Evolutionary conservation across 2,797 vertebrate species (phyloP), one percentile per base, ranked within the genome.

Genomic region (Bovichtus variegatus): DNA sequence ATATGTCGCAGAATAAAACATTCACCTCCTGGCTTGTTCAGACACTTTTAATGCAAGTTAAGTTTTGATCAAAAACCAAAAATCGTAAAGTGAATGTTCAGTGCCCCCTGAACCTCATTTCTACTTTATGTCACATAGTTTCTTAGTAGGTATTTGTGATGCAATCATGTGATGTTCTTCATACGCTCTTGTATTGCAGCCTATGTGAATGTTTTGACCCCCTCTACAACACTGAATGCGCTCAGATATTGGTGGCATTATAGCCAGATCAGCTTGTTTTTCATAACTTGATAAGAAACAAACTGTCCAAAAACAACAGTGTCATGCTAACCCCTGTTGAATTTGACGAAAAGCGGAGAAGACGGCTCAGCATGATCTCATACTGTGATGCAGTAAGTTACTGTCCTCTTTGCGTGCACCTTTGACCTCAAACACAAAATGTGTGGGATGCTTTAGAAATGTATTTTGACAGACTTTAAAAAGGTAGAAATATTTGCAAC

Each of bases 291-390:
- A 67, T 47, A 47, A 40, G 21, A 68, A 66, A 73, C 40, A 71
- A 77, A 53, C 38, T 49, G 47, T 61, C 44, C 36, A 40, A 49
- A 78, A 51, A 60, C 61, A 44, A n/a, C 61, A 59, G 38, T 57
- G 27, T 65, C 54, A 50, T 5, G 6, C 50, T 21, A 49, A 76
- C 66, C 34, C n/a, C 16, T 21, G 46, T 54, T 62, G n/a, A 74
- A 77, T 80, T 51, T 88, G 65, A 87, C 27, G 54, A 31, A 66
- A 81, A 90, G 31, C 13, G 2, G 44, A 63, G 58, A 43, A 23
- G 81, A 87, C 64, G 25, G 70, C 77, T 78, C 84, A 69, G 78
- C 73, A n/a, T 68, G 70, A 83, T 78, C 58, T 82, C 84, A 78
- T 43, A 23, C 84, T 84, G 84, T 61, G 75, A 69, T 59, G 54